These are phyloP conservation scores for Archaeoteleia sp. DNA, from an alignment of 2,888 invertebrate species.

Conservation along the genomic window DNA sequence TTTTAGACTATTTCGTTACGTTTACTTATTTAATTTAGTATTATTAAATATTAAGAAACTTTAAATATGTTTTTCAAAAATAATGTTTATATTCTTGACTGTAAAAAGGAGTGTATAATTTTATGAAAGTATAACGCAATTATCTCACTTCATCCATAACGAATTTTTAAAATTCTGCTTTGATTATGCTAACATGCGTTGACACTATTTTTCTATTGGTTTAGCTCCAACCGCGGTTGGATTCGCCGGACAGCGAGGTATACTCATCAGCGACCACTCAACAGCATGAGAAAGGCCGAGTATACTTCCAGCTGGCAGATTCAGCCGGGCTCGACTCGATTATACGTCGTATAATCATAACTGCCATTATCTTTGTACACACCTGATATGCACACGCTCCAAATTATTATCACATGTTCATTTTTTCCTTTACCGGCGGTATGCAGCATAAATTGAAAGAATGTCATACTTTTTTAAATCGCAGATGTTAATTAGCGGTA, in stretches of 20 bases:
- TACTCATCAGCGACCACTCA: conserved; percentile 74
- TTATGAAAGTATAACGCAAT: no score
- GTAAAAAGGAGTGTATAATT: no score
- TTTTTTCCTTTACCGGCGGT: conserved; percentile 15
- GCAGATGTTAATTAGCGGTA: no score
- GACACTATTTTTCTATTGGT: conserved; percentile 63
- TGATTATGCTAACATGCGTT: conserved; percentile 25
- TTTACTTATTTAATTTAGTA: no score
- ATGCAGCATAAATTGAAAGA: not conserved
- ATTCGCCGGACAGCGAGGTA: conserved; percentile 72
- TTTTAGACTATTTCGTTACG: no score
- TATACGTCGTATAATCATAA: conserved; percentile 36
- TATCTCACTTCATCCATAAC: conserved; percentile 26
- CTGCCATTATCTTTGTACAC: conserved; percentile 35
- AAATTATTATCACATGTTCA: conserved; percentile 25
- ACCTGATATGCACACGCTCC: conserved; percentile 25
- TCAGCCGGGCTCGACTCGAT: conserved; percentile 64
- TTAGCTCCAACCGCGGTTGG: conserved; percentile 68
- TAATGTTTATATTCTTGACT: no score
- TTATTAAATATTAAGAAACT: no score
- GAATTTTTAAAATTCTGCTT: conserved; percentile 34
- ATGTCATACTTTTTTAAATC: no score
- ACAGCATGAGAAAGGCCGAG: conserved; percentile 75
- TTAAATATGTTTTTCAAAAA: no score
- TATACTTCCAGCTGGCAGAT: conserved; percentile 74